Base-by-base conservation (phyloP, 2,888 invertebrate genomes). In the Nomada fabriciana region DNA sequence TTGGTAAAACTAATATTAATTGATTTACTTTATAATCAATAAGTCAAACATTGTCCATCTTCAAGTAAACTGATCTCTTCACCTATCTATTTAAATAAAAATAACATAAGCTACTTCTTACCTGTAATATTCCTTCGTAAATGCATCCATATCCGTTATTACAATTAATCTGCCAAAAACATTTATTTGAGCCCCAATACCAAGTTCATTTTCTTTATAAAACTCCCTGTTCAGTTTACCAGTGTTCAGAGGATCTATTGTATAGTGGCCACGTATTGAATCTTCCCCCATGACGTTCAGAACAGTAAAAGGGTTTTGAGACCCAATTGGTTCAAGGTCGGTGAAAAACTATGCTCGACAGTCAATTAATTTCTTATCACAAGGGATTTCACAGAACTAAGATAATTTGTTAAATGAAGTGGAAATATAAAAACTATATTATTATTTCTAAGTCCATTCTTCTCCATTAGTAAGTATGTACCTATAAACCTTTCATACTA, bases 121-220 rank as follows among this genome's bases (percentile, higher is more conserved):
- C 94, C 92, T 91, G 94, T 98, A 98, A 94, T 97, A 98, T 75
- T 97, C 96, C 92, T 96, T 97, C 0, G 98, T 98, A 89, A 96
- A 98, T 1, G 95, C 95, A 94, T 99, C 98, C 89, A 98, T 97
- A 92, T 97, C 97, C 0, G 96, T 97, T 0, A 99, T 94, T 0
- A 98, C 95, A 29, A 98, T 95, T 84, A 96, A 96, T 29, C 98
- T 95, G 2, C 98, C 98, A 91, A 96, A 98, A 5, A 97, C 96
- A 91, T 97, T 97, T 1, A 99, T 91, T 0, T 96, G 95, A 0
- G 96, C 96, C 0, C 98, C 98, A 82, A 98, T 97, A 57, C 96
- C 96, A 42, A 99, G 94, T 93, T 99, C 98, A 20, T 95, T 95
- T 76, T 97, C 97, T 64, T 94, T 94, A 86, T 96, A 96, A 70